These are phyloP conservation scores for Elmis aenea DNA, from an alignment of 2,888 invertebrate species.

Conservation along the genomic window DNA sequence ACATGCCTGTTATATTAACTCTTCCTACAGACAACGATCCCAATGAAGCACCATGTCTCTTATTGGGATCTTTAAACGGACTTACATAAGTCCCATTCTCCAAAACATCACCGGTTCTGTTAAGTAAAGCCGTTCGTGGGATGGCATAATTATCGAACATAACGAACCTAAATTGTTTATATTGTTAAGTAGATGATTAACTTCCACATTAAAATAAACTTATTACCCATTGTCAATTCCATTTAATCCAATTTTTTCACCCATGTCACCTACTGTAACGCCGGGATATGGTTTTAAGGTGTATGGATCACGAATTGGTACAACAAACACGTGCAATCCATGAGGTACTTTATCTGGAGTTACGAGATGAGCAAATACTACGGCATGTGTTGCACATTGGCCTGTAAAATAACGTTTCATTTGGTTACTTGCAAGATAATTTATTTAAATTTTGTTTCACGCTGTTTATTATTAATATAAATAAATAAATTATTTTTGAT, in stretches of 20 bases:
- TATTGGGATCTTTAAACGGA: constrained; percentile 74
- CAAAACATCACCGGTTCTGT: constrained; percentile 82
- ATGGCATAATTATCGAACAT: constrained; percentile 77
- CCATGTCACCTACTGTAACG: constrained; percentile 85
- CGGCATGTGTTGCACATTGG: constrained; percentile 77
- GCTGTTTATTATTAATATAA: no score
- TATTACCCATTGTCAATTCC: constrained; percentile 88
- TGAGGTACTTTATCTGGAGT: constrained; percentile 73
- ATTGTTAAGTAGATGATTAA: constrained; percentile 1
- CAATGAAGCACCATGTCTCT: constrained; percentile 47
- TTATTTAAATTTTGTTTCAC: no score
- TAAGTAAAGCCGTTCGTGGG: constrained; percentile 73
- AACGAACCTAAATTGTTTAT: constrained; percentile 53
- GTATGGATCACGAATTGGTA: constrained; percentile 72
- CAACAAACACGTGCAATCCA: constrained; percentile 86
- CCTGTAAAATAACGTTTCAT: no score
- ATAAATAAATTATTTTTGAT: no score
- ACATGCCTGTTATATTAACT: constrained; percentile 62
- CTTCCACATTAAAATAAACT: constrained; percentile 53
- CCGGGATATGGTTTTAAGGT: constrained; percentile 71
- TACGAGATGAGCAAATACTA: constrained; percentile 83
- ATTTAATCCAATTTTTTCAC: constrained; percentile 86
- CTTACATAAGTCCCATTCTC: constrained; percentile 77
- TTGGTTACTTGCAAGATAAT: no score
- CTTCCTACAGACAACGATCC: constrained; percentile 80